phyloP scores from a whole-genome alignment of 2,797 vertebrate species.

The Centropyge bicolor region DNA sequence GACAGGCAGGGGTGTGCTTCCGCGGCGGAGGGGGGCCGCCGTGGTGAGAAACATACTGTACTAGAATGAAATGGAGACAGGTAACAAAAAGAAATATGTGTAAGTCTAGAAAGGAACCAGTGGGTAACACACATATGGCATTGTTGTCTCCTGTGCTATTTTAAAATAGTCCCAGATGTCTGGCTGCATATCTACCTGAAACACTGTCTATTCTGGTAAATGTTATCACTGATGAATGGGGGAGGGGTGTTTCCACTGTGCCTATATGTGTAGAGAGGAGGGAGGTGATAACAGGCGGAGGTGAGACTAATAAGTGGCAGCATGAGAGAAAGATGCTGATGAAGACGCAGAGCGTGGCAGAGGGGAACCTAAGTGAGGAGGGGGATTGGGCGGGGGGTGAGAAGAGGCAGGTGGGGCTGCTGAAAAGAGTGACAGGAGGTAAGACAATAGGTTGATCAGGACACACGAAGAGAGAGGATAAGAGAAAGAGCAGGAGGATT shows the following conservation, averaged over 20 bases:
- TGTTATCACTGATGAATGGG: slow-evolving; percentile 46
- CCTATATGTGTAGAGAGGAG: slow-evolving; percentile 24
- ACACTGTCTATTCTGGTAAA: slow-evolving; percentile 46
- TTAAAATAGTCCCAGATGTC: slow-evolving; percentile 19
- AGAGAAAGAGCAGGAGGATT: not conserved
- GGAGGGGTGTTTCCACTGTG: slow-evolving; percentile 36
- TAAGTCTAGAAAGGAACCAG: not conserved
- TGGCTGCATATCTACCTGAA: slow-evolving; percentile 43
- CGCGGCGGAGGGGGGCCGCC: slow-evolving; percentile 87
- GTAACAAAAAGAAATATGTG: slow-evolving; percentile 1
- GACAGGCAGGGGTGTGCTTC: slow-evolving; percentile 92
- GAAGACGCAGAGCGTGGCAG: slow-evolving; percentile 46
- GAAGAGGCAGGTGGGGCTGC: slow-evolving; percentile 9
- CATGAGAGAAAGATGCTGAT: slow-evolving; percentile 62
- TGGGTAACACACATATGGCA: not conserved
- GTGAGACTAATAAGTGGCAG: slow-evolving; percentile 58
- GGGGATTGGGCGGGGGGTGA: slow-evolving; percentile 39
- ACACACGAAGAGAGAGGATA: not conserved
- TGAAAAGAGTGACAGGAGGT: slow-evolving; percentile 31
- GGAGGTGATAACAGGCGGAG: slow-evolving; percentile 62
- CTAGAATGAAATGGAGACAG: slow-evolving; percentile 62
- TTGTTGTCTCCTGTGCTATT: not conserved
- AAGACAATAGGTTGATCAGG: slow-evolving; percentile 44
- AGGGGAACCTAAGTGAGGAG: slow-evolving; percentile 19
- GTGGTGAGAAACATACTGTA: slow-evolving; percentile 87